Base-by-base conservation (phyloP, 1,140 invertebrate species). In the Parasteatoda tepidariorum region DNA sequence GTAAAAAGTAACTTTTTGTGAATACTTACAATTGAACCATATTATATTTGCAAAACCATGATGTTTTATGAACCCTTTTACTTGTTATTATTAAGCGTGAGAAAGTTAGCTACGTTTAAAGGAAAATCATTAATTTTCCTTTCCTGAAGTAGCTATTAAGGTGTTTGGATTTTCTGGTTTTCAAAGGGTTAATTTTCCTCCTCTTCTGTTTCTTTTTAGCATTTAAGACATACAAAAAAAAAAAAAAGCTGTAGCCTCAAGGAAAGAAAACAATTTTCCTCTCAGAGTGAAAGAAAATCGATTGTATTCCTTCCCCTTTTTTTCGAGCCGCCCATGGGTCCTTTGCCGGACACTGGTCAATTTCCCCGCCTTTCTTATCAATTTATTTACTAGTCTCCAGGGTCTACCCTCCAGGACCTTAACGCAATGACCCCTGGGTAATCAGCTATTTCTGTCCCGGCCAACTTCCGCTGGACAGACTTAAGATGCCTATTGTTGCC, bases 331-430 rank as follows among this genome's bases (percentile, higher is more conserved):
- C 81, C 61, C 81, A 18, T 74, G 81, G 70, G 81, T 64, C 68
- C 81, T 34, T 34, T 26, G 30, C 81, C 31, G 70, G 81, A 83
- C 81, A 83, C 81, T 83, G 81, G 81, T 74, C 81, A 83, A 74
- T 83, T 83, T 74, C 81, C 61, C 70, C 81, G 70, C 81, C 70
- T 83, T 83, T 83, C 81, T 83, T 83, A 83, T 83, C 81, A 83
- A 83, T 83, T 83, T 83, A 83, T 83, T 83, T 83, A 74, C 68
- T 74, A 73, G 68, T 67, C 68, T 66, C 70, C 48, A 24, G 70
- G 68, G 81, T 57, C 67, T 62, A 62, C 67, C 79, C 67, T 82
- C 79, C 55, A 41, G 79, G 81, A 74, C 81, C 61, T 83, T 83
- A 74, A 74, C 81, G 81, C 81, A 74, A 66, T 83, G 81, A 83